phyloP scores from a whole-genome alignment of 1,140 invertebrate genomes.

The Euborellia annulipes region DNA sequence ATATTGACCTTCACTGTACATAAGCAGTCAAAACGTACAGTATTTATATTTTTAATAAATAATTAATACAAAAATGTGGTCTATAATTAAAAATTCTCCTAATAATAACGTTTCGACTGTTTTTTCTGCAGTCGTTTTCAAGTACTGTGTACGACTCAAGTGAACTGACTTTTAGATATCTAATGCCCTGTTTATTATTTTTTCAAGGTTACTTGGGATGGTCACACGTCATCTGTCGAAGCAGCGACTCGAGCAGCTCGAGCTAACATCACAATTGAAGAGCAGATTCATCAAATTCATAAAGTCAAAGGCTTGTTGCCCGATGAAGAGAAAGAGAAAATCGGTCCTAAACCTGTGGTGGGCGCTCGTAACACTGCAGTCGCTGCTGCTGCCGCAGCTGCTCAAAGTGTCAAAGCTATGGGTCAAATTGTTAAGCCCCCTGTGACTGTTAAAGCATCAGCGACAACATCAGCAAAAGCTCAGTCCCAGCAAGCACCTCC shows the following conservation, averaged over 20 bases:
- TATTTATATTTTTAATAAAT: neutral
- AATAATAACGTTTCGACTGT: no score
- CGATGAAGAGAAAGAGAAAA: conserved; percentile 88
- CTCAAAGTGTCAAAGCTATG: conserved; percentile 7
- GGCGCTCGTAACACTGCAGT: conserved; percentile 8
- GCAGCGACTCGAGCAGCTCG: conserved; percentile 78
- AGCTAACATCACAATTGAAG: conserved; percentile 90
- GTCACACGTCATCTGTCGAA: conserved; percentile 90
- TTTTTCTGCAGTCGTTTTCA: no score
- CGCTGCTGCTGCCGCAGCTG: conserved; percentile 6
- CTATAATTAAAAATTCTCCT: no score
- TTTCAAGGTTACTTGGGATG: conserved; percentile 85
- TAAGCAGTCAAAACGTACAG: no score
- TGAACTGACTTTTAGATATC: no score
- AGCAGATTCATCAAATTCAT: conserved; percentile 95
- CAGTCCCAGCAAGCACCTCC: conserved; percentile 28
- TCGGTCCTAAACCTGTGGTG: conserved; percentile 59
- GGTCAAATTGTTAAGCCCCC: conserved; percentile 1
- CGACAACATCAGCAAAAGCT: conserved; percentile 19
- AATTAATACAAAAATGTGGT: no score
- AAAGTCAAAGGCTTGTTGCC: conserved; percentile 85
- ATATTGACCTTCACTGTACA: no score
- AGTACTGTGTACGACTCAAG: no score
- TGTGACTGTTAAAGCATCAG: conserved; percentile 15
- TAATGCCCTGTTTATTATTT: no score